Percentiles rank a stretch among this genome's conserved stretches.
Evolutionary conservation across 2,113 vertebrate species (phyloP).

Genomic region (Donacobius atricapilla): DNA sequence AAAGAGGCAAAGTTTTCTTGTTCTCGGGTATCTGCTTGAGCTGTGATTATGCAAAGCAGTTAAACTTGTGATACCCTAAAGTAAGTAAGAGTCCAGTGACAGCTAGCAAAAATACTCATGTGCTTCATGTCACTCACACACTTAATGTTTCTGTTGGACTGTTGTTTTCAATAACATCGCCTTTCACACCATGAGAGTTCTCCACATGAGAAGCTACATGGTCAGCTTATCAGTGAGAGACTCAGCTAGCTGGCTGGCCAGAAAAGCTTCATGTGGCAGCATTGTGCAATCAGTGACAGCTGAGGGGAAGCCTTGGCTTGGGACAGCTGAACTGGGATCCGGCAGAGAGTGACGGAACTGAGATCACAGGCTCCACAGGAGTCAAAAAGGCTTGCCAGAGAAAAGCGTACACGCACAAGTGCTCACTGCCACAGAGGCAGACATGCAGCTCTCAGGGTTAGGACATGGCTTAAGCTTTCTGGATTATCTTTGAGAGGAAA

Average conservation of each 20-base stretch:
- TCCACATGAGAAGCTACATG: not conserved
- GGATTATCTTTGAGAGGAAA: not conserved
- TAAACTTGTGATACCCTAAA: not conserved
- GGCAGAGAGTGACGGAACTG: not conserved
- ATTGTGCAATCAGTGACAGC: not conserved
- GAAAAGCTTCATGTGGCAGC: not conserved
- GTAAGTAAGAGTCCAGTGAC: not conserved
- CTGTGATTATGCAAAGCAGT: not conserved
- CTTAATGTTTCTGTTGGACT: conserved; percentile 12
- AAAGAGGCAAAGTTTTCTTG: not conserved
- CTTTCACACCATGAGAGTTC: not conserved
- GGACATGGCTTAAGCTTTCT: not conserved
- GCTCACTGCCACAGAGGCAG: not conserved
- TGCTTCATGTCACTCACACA: not conserved
- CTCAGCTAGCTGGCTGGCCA: not conserved
- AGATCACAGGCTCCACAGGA: not conserved
- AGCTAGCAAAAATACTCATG: not conserved
- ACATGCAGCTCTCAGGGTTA: not conserved
- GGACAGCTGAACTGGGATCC: not conserved
- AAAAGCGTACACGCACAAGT: rapidly evolving
- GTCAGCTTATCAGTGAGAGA: not conserved
- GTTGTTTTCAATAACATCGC: rapidly evolving
- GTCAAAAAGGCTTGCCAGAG: not conserved
- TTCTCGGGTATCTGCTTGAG: conserved; percentile 14
- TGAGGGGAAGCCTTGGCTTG: not conserved